These are phyloP conservation scores for Apodemia zela DNA, from an alignment of 2,888 invertebrate genomes.

Conservation along the genomic window DNA sequence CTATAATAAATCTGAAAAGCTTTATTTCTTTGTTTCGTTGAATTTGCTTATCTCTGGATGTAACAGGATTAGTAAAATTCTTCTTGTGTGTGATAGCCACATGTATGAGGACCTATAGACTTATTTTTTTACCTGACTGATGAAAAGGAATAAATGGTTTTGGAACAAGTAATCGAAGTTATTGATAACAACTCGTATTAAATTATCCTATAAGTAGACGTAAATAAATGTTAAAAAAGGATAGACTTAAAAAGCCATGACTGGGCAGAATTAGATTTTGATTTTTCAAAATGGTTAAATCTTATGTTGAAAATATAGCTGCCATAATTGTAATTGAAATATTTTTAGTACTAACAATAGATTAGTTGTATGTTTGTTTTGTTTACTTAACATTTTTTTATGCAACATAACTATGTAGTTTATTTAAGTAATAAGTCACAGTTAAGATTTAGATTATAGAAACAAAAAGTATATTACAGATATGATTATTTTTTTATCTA, in stretches of 20 bases:
- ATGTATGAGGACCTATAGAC: too few species aligned
- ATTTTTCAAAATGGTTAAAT: conserved; percentile 2
- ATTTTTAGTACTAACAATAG: conserved; percentile 8
- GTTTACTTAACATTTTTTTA: conserved; percentile 9
- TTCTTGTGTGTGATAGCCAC: too few species aligned
- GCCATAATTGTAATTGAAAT: conserved; percentile 10
- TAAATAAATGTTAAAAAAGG: too few species aligned
- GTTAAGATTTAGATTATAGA: conserved; percentile 3
- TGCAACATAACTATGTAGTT: background rate
- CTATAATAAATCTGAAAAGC: too few species aligned
- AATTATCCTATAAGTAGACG: too few species aligned
- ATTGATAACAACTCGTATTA: too few species aligned
- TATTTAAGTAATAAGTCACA: background rate
- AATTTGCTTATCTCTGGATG: too few species aligned
- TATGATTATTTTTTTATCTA: conserved; percentile 6
- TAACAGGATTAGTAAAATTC: too few species aligned
- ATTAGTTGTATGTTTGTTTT: conserved; percentile 10
- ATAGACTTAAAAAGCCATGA: background rate
- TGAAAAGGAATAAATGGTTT: too few species aligned
- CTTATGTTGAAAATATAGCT: conserved; percentile 6
- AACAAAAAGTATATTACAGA: conserved; percentile 9
- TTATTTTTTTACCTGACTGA: too few species aligned
- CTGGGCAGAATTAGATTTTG: background rate
- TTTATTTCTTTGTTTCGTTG: too few species aligned
- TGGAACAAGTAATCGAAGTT: too few species aligned